Conservation (phyloP, 2,113 vertebrate species). For the Epinephelus moara region DNA sequence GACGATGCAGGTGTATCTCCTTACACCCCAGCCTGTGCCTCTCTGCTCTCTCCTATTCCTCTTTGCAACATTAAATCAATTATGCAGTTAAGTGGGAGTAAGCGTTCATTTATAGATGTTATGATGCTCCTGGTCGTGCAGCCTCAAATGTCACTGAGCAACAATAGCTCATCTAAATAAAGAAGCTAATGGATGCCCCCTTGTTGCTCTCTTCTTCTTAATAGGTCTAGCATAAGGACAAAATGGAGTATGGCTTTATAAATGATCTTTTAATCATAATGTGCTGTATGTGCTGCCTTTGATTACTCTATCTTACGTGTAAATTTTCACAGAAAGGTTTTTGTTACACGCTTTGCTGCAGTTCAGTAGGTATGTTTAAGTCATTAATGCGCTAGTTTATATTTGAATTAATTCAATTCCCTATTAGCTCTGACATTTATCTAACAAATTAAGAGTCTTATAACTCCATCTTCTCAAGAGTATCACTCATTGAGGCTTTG, state of each 20-base stretch:
- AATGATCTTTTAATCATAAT: neutral
- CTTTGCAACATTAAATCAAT: conserved; percentile 13
- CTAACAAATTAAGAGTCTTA: conserved; percentile 30
- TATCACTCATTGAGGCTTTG: conserved; percentile 32
- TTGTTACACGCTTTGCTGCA: neutral
- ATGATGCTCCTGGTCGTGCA: neutral
- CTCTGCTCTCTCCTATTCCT: neutral
- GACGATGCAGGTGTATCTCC: neutral
- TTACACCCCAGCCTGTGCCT: neutral
- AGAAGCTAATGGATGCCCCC: neutral
- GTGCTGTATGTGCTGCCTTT: neutral
- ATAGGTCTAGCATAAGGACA: neutral
- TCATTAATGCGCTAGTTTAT: conserved; percentile 9
- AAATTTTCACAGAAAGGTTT: neutral
- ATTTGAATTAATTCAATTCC: conserved; percentile 39
- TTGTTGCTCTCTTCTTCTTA: conserved; percentile 7
- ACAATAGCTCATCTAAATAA: neutral
- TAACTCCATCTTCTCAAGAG: conserved; percentile 37
- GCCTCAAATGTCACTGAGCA: conserved; percentile 8
- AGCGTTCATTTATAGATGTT: conserved; percentile 20
- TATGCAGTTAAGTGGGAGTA: conserved; percentile 36
- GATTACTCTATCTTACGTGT: neutral
- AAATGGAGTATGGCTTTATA: neutral
- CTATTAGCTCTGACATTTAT: conserved; percentile 58
- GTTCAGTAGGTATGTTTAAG: conserved; percentile 20